A percentile compares a stretch with the other conserved stretches of the same genome.
Evolutionary conservation across 1,140 invertebrate species (phyloP).

Genomic region (Brachionus calyciflorus): DNA sequence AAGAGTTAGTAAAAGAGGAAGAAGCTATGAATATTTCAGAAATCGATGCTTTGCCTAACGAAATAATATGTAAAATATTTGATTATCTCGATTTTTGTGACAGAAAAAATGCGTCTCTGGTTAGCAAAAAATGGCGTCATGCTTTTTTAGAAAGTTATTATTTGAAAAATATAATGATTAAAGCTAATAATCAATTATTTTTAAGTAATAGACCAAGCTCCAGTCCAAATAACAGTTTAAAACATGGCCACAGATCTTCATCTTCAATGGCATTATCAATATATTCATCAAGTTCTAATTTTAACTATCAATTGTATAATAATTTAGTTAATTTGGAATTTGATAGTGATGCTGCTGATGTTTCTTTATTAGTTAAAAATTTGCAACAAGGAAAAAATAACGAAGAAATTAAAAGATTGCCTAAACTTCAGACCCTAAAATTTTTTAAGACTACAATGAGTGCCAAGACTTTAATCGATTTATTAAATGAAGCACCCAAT

Average conservation of each 20-base stretch:
- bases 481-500: slow-evolving; percentile 2
- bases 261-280: slow-evolving; percentile 24
- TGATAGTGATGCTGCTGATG: slow-evolving; percentile 35
- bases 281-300: slow-evolving; percentile 9
- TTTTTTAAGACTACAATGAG: slow-evolving; percentile 36
- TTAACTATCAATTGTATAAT: slow-evolving; percentile 19
- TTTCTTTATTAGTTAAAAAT: slow-evolving; percentile 19
- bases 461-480: not conserved
- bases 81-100: slow-evolving; percentile 27
- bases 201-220: slow-evolving; percentile 24
- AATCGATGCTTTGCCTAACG: slow-evolving; percentile 10
- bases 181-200: slow-evolving; percentile 37
- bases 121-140: slow-evolving; percentile 37
- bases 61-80: slow-evolving; percentile 39
- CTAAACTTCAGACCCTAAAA: slow-evolving; percentile 24
- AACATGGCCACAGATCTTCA: not conserved
- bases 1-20: not conserved
- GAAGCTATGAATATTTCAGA: not conserved
- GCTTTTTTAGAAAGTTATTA: slow-evolving; percentile 35
- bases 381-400: not conserved
- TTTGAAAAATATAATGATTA: slow-evolving; percentile 26
- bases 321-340: slow-evolving; percentile 43
- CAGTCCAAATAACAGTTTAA: not conserved
- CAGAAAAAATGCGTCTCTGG: slow-evolving; percentile 13
- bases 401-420: not conserved